A percentile compares a stretch with the other conserved stretches of the same genome.
Evolutionary conservation across 2,888 invertebrate genomes (phyloP).

Genomic region (Lumbricus terrestris): DNA sequence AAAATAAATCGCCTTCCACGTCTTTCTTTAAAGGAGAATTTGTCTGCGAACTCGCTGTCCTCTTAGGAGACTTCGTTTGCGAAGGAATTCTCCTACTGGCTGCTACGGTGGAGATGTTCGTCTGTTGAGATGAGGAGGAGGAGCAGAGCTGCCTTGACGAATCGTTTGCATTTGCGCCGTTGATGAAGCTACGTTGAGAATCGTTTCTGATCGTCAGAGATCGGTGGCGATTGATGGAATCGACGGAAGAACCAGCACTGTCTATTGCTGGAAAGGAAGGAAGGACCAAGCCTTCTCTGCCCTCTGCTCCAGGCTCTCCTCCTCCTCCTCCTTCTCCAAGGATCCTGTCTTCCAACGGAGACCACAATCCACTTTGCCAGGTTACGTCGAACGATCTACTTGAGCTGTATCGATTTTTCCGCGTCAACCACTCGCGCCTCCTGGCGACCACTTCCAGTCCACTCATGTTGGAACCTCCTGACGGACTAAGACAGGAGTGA

Average conservation of each 20-base stretch:
- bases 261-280: not conserved
- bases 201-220: not conserved
- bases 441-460: not conserved
- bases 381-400: not conserved
- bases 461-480: not conserved
- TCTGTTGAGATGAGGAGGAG: not conserved
- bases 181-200: not conserved
- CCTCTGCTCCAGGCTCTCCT: not conserved
- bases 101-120: not conserved
- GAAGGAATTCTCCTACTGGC: not conserved
- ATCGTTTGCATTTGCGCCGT: not conserved
- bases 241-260: not conserved
- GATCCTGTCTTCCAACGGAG: not conserved
- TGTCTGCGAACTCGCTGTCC: too few relatives aligned
- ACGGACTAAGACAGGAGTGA: not conserved
- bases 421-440: not conserved
- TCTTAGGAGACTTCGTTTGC: not conserved
- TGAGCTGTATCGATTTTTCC: not conserved
- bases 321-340: not conserved
- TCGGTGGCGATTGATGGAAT: not conserved
- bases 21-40: not conserved
- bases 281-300: not conserved
- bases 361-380: not conserved
- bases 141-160: not conserved
- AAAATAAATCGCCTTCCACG: not conserved